phyloP scores from a whole-genome alignment of 2,888 invertebrate genomes.

The Lasioglossum villosulum region DNA sequence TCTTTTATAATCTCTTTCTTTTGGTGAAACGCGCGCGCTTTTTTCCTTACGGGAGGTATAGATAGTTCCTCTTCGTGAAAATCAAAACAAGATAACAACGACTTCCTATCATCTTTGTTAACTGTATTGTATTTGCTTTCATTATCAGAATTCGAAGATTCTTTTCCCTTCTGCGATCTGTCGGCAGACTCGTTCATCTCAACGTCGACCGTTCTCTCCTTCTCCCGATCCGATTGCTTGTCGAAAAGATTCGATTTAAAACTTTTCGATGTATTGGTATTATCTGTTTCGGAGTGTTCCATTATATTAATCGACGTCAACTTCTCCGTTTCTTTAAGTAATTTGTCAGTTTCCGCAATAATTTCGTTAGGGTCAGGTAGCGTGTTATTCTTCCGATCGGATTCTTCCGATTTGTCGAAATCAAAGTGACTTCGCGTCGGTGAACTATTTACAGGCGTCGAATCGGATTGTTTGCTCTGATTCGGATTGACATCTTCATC shows the following conservation, averaged over 20 bases:
- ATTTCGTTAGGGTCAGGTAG: conserved; percentile 73
- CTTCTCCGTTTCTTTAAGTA: conserved; percentile 80
- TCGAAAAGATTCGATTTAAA: conserved; percentile 40
- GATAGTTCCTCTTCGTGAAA: conserved; percentile 90
- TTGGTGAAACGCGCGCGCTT: conserved; percentile 86
- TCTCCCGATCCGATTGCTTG: conserved; percentile 50
- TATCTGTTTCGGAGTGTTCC: conserved; percentile 56
- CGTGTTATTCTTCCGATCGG: conserved; percentile 39
- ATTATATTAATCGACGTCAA: conserved; percentile 67
- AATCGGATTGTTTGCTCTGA: conserved; percentile 69
- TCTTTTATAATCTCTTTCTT: conserved; percentile 83
- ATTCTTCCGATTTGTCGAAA: conserved; percentile 47
- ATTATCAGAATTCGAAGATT: conserved; percentile 51
- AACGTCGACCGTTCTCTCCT: conserved; percentile 29
- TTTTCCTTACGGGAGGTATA: conserved; percentile 87
- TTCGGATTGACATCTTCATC: conserved; percentile 80
- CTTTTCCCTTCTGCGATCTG: conserved; percentile 58
- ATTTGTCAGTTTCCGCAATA: conserved; percentile 77
- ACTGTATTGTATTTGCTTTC: conserved; percentile 55
- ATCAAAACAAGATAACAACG: conserved; percentile 90
- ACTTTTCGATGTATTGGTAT: conserved; percentile 46
- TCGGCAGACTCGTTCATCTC: conserved; percentile 38
- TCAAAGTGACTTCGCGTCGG: conserved; percentile 37
- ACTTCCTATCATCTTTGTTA: conserved; percentile 83
- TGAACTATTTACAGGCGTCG: conserved; percentile 34